A percentile compares a stretch with the other conserved stretches of the same genome.
Evolutionary conservation across 2,888 invertebrate genomes (phyloP).

Genomic region (Athalia rosae): DNA sequence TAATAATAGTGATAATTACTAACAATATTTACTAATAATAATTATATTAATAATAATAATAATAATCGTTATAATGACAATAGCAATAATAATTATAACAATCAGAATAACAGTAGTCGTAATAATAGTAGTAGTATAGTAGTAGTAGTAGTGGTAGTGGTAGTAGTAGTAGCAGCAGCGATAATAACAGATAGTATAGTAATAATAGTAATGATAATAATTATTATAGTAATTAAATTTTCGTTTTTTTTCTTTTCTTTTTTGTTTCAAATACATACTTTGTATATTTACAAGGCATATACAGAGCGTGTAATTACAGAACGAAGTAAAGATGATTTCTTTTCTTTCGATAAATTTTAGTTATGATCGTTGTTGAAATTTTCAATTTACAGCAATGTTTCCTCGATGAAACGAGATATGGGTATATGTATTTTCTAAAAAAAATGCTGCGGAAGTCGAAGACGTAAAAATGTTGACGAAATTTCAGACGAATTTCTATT

Average conservation of each 20-base stretch:
- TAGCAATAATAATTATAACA: constrained; percentile 4
- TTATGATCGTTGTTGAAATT: constrained; percentile 45
- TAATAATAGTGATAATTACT: constrained; percentile 19
- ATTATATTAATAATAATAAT: constrained; percentile 23
- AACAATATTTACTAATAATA: not conserved
- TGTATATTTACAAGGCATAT: constrained; percentile 73
- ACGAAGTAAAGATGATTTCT: constrained; percentile 29
- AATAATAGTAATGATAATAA: constrained; percentile 25
- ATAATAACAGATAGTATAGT: not conserved
- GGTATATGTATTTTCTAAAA: not conserved
- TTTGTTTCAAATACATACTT: constrained; percentile 40
- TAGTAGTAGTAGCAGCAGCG: constrained; percentile 27
- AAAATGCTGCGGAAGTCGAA: not conserved
- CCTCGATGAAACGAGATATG: not conserved
- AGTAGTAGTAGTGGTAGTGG: constrained; percentile 10
- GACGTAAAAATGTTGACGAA: too few relatives aligned
- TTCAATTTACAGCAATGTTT: not conserved
- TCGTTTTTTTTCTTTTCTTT: not conserved
- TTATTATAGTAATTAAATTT: constrained; percentile 34
- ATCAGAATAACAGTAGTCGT: constrained; percentile 5
- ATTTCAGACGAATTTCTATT: too few relatives aligned
- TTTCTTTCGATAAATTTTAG: constrained; percentile 40
- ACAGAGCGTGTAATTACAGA: constrained; percentile 62
- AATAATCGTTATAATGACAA: not conserved
- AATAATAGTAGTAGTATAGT: constrained; percentile 19